A percentile compares a stretch with the other conserved stretches of the same genome.
These are phyloP conservation scores for Mallateleia sp. DNA, from an alignment of 2,888 invertebrate species.

Conservation along the genomic window DNA sequence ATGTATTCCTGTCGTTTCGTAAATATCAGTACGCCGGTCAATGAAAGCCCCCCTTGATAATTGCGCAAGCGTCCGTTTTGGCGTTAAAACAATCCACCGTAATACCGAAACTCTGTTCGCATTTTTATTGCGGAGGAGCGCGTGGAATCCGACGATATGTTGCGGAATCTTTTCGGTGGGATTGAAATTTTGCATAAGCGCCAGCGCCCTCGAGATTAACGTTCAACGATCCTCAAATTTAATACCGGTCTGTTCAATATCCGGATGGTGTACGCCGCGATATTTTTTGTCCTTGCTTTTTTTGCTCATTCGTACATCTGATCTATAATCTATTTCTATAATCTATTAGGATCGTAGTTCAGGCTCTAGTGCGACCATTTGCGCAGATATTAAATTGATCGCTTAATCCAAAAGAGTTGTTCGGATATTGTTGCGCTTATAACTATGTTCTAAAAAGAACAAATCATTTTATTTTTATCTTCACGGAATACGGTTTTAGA, in stretches of 20 bases:
- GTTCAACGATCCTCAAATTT: constrained; percentile 76
- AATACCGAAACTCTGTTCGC: constrained; percentile 61
- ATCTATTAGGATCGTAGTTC: constrained; percentile 59
- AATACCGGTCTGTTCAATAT: constrained; percentile 75
- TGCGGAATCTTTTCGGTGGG: constrained; percentile 76
- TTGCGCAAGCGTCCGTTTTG: constrained; percentile 71
- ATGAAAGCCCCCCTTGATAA: constrained; percentile 62
- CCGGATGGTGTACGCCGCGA: constrained; percentile 51
- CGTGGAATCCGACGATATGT: constrained; percentile 77
- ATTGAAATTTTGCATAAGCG: constrained; percentile 79
- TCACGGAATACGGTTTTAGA: not conserved
- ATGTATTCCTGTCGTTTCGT: constrained; percentile 59
- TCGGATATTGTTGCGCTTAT: constrained; percentile 1
- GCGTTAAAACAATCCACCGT: constrained; percentile 71
- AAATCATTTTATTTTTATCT: not conserved
- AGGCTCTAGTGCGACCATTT: constrained; percentile 26
- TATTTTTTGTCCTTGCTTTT: constrained; percentile 47
- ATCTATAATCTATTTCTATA: constrained; percentile 70
- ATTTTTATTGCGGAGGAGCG: constrained; percentile 74
- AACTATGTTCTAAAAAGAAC: constrained; percentile 1
- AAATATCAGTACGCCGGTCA: constrained; percentile 47
- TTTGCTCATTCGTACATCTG: constrained; percentile 61
- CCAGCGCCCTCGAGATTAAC: constrained; percentile 76
- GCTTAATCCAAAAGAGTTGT: constrained; percentile 55
- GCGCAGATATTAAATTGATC: constrained; percentile 30